Base-by-base conservation (phyloP, 2,797 vertebrate genomes). In the Nannoperca australis region DNA sequence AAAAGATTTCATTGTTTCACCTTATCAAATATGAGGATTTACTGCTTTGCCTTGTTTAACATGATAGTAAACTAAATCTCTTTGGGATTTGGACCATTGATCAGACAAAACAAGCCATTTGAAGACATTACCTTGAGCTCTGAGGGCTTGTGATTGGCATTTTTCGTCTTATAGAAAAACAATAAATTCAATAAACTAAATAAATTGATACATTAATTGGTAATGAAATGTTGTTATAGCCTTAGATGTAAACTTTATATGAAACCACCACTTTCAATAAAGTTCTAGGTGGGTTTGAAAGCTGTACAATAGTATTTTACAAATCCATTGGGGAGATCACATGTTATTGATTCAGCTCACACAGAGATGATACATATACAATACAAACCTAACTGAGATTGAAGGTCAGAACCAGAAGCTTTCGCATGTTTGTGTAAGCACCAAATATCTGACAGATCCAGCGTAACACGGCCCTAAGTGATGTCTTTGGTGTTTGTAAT, bases 401-500 rank as follows among this genome's bases (percentile, higher is more conserved):
- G 13, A 30, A 49, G 18, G 42, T 18, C 17, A 34, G 15, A 51
- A 61, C 2, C 27, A 32, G 30, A 5, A 34, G 15, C 22, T 36
- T 58, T 27, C 8, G 53, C 40, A 51, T 14, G 2, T 60, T 59
- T 62, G 17, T 62, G 5, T 58, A 22, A 64, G 27, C 38, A 54
- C 20, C 34, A 66, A 36, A 60, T 72, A n/a, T 67, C 44, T 70
- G 44, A 55, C 18, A 58, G 62, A 69, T 56, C 27, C 60, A 49
- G 14, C 72, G 34, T 78, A 73, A 69, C 17, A 15, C 24, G 44
- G n/a, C 50, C 64, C 24, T 50, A 32, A 81, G 59, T 49, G 47
- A 81, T 71, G 58, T 65, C 47, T 74, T 59, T 49, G 7, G 58
- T 79, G 32, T 77, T 64, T 79, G 59, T 83, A 77, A 78, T 44